Base-by-base conservation (phyloP, 2,113 vertebrate genomes). In the Pituophis catenifer region DNA sequence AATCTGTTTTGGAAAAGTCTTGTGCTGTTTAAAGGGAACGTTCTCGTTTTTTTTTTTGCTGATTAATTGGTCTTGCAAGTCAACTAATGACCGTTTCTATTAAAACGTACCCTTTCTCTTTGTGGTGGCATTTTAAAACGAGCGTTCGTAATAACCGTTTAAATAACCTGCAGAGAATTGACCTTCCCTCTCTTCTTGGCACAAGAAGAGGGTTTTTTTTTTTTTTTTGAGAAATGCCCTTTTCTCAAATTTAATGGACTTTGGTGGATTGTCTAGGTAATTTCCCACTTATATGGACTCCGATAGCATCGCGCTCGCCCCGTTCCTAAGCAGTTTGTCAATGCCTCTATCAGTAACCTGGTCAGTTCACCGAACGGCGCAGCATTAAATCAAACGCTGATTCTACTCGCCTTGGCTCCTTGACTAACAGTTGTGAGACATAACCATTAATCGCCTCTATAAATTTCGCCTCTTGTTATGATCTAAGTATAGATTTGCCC, bases 391-490 rank as follows among this genome's bases (percentile, higher is more conserved):
- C 55, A 90, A 62, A 15, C 24, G 10, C n/a, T 11, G 59, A 8
- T 38, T 70, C 44, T 50, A 62, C 19, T 87, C 44, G 12, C n/a
- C 8, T 50, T 52, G 38, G 38, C 85, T 88, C 44, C 29, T n/a
- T 88, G 44, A 62, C 85, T 65, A 88, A 65, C 29, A 15, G 44
- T 65, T 52, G 44, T 87, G 24, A 62, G 90, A 58, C 8, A 50
- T 44, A 91, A 91, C 19, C 54, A 23, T 58, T 91, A 58, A 91
- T 86, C 24, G 44, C 29, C 44, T 50, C 54, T n/a, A 81, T n/a
- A 86, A 48, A 91, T 91, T 44, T 91, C 50, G 8, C 81, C 81
- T 86, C 91, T 86, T 91, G 38, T 58, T 57, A 91, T 86, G 54
- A 86, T 48, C 52, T 92, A 48, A 33, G 13, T 87, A 48, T 52